A percentile compares a stretch with the other conserved stretches of the same genome.
Conservation (phyloP, 2,888 invertebrate species). For the Xiphydria camelus region DNA sequence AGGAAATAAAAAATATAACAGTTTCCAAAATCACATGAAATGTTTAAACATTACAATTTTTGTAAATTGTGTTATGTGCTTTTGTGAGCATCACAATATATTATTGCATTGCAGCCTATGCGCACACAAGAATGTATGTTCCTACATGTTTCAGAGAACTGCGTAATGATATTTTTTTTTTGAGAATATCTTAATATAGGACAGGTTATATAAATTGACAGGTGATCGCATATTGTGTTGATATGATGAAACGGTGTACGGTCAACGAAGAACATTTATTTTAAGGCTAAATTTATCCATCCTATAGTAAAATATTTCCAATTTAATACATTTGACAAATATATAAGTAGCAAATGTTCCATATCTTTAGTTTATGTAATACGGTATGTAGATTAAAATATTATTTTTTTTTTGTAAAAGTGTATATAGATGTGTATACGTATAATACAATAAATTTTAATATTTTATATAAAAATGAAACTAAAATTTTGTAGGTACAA, state of each 20-base stretch:
- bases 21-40: slow-evolving; percentile 58
- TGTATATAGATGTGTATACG: slow-evolving; percentile 47
- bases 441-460: slow-evolving; percentile 53
- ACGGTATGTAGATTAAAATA: slow-evolving; percentile 51
- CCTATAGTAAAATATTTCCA: slow-evolving; percentile 51
- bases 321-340: slow-evolving; percentile 44
- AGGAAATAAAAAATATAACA: slow-evolving; percentile 58
- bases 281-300: slow-evolving; percentile 38
- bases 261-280: slow-evolving; percentile 33
- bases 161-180: slow-evolving; percentile 30
- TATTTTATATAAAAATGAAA: slow-evolving; percentile 48
- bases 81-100: slow-evolving; percentile 56
- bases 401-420: slow-evolving; percentile 24
- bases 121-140: slow-evolving; percentile 49
- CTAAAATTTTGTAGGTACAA: slow-evolving; percentile 47
- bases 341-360: slow-evolving; percentile 50
- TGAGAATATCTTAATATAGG: slow-evolving; percentile 49
- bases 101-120: slow-evolving; percentile 56
- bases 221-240: slow-evolving; percentile 37
- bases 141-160: slow-evolving; percentile 40
- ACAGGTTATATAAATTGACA: slow-evolving; percentile 44
- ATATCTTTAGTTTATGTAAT: slow-evolving; percentile 44
- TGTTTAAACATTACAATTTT: slow-evolving; percentile 52
- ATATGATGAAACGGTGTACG: slow-evolving; percentile 44
- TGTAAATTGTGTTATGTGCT: slow-evolving; percentile 51